phyloP scores from a whole-genome alignment of 2,888 invertebrate species.

The Diaperis boleti region DNA sequence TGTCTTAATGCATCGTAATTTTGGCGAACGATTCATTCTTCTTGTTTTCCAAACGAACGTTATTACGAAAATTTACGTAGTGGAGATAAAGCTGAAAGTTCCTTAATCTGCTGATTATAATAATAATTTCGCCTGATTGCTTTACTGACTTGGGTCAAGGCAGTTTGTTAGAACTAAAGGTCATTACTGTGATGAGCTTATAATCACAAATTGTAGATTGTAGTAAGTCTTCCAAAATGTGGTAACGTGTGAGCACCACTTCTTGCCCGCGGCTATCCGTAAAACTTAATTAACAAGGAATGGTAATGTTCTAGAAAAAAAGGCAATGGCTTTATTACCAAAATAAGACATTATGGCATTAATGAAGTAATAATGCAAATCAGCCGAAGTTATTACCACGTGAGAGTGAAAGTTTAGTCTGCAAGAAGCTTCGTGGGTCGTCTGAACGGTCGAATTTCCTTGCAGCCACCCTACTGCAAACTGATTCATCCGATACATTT shows the following conservation, averaged over 20 bases:
- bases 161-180: slow-evolving; percentile 15
- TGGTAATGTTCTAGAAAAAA: slow-evolving; percentile 21
- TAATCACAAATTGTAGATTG: neutral
- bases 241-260: slow-evolving; percentile 6
- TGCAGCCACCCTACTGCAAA: neutral
- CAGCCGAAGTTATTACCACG: neutral
- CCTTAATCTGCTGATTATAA: slow-evolving; percentile 21
- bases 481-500: slow-evolving; percentile 45
- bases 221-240: neutral
- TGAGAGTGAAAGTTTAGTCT: neutral
- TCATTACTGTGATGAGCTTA: slow-evolving; percentile 7
- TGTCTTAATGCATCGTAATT: too few relatives aligned
- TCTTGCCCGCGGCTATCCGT: slow-evolving; percentile 20
- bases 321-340: slow-evolving; percentile 12
- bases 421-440: neutral
- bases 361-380: slow-evolving; percentile 8
- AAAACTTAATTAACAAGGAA: slow-evolving; percentile 34
- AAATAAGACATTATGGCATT: slow-evolving; percentile 3
- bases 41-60: neutral
- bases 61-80: slow-evolving; percentile 17
- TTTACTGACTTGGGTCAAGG: slow-evolving; percentile 24
- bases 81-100: slow-evolving; percentile 3
- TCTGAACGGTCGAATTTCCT: too few relatives aligned
- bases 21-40: neutral
- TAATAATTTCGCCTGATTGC: slow-evolving; percentile 11